Evolutionary conservation across 1,140 invertebrate species (phyloP), one percentile per base, ranked within the genome.

Genomic region (Brachionus calyciflorus): DNA sequence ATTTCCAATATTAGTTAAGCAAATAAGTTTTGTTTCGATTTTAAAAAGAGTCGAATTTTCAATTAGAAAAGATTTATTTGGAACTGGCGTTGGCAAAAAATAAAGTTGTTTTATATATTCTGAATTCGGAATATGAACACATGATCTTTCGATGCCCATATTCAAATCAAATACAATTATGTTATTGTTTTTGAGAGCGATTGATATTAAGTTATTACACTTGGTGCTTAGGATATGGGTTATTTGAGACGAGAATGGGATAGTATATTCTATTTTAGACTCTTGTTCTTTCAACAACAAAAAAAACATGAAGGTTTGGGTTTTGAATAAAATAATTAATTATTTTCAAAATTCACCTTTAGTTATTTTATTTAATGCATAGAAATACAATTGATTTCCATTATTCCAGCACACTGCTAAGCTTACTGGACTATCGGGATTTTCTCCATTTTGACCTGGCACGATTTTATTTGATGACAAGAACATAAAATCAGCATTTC

Each of bases 401-500:
- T 55, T 19, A 46, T 55, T 73, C 69, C 69, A 73, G 26, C 46
- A 51, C 1, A 73, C 69, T 4, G 19, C 30, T 24, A 73, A 14
- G n/a, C 60, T 65, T 44, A 28, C 24, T 7, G 26, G 37, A 40
- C 51, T 37, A 24, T 73, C 69, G 17, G 9, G 24, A 51, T 10
- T n/a, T 10, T 73, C 69, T 5, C n/a, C 44, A n/a, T 28, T 51
- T n/a, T 26, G 28, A 51, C 14, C 5, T 49, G 19, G 48, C 28
- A 51, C 19, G 12, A 49, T 28, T 5, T 51, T 40, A 51, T 73
- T 73, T 26, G 69, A 40, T 12, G 69, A 46, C 9, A 73, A 30
- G 51, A 73, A 73, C 14, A 40, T 51, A 41, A 73, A 73, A n/a
- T 51, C 41, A 73, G 46, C 46, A 21, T 26, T 55, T 30, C 69